Base-by-base conservation (phyloP, 2,888 invertebrate species). In the Coecobrya sp. region DNA sequence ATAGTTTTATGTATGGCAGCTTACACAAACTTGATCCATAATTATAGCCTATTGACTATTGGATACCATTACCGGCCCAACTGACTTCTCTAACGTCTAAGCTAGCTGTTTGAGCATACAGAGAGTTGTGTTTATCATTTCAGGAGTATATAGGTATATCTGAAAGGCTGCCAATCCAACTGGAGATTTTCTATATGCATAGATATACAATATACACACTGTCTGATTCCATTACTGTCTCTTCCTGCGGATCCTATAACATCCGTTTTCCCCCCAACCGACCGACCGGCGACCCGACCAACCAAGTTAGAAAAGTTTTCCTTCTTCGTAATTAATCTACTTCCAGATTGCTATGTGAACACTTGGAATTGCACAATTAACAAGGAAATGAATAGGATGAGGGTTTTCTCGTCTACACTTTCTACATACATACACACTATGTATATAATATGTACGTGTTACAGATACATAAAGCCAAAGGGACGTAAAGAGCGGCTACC, bases 271-370 rank as follows among this genome's bases (percentile, higher is more conserved):
- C 84, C 81, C 81, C 86, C 86, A 30, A 76, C 42, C 76, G 76
- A 76, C 45, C 76, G 79, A 86, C 91, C 87, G 70, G 87, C 88
- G 82, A 62, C 59, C 36, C 25, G 42, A 73, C 87, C 87, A 73
- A 76, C 88, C 65, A 79, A 88, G 88, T 79, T 81, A 88, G 88
- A 81, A 88, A 88, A 88, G 49, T 55, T 92, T 92, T 92, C 81
- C 91, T 88, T 87, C 85, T 68, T 92, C 91, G 92, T 91, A 93
- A 93, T 93, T 93, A 93, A 93, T 93, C 93, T 92, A 92, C 92
- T 92, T 93, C 93, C 88, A 92, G 92, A 92, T 93, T 93, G 93
- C 92, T 93, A 93, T 93, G 93, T 92, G 93, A 92, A 86, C 91
- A 91, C 86, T 86, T 85, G 93, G 92, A 93, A 93, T 93, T 92